Conservation (phyloP, 2,113 vertebrate genomes). For the Eonycteris spelaea region DNA sequence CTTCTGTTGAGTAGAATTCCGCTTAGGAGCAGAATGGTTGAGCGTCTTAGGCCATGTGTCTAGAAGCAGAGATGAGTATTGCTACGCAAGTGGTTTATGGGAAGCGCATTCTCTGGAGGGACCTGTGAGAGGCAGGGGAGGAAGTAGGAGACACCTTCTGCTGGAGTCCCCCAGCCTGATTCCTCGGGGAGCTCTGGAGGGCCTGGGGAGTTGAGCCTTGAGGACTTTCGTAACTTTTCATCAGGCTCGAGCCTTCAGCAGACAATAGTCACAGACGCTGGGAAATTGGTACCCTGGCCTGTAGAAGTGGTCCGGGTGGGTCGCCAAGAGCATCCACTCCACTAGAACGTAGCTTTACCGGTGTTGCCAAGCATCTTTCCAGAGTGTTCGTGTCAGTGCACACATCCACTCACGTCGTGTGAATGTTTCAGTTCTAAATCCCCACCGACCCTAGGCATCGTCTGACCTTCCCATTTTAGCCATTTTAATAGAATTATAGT, state of each 20-base stretch:
- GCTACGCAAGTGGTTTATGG: not conserved
- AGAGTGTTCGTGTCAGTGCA: accelerated
- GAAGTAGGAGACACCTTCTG: too few species aligned
- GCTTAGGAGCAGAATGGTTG: accelerated
- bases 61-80: not conserved
- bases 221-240: not conserved
- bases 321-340: accelerated
- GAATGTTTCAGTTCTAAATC: not conserved
- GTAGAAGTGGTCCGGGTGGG: accelerated
- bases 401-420: accelerated
- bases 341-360: accelerated
- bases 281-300: too few species aligned
- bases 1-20: not conserved
- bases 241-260: not conserved
- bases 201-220: accelerated
- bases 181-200: not conserved
- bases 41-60: accelerated
- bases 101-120: not conserved
- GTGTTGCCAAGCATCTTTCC: accelerated
- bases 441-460: accelerated
- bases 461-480: not conserved
- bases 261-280: not conserved
- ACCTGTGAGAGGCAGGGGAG: not conserved
- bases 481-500: not conserved
- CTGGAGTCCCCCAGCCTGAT: not conserved